These are phyloP conservation scores for Galemys pyrenaicus DNA, from an alignment of 2,113 vertebrate genomes.

Conservation along the genomic window DNA sequence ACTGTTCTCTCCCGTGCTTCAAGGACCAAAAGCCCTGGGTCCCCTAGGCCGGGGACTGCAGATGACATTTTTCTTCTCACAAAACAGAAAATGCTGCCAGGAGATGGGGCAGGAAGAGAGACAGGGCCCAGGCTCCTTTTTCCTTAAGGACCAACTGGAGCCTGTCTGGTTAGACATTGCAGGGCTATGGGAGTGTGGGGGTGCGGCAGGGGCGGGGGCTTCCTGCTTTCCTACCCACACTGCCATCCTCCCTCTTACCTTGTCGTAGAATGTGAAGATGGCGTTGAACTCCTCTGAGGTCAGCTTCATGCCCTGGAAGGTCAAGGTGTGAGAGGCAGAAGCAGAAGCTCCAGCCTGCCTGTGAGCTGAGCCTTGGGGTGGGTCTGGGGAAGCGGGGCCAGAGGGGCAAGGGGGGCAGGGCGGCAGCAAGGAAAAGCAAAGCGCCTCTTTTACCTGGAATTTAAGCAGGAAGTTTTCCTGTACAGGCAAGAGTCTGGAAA, in stretches of 20 bases:
- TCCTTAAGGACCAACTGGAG: rapidly evolving
- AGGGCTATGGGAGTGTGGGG: neutral
- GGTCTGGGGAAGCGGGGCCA: neutral
- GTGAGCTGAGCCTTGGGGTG: neutral
- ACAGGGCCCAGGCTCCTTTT: rapidly evolving
- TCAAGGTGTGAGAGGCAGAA: conserved; percentile 9
- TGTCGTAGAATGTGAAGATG: conserved; percentile 95
- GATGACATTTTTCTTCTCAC: neutral
- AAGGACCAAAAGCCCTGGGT: neutral
- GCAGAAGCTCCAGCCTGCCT: neutral
- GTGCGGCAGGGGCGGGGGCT: rapidly evolving
- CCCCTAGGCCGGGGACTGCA: no score
- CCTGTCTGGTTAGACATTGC: rapidly evolving
- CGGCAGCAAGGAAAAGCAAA: conserved; percentile 10
- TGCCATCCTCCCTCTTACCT: conserved; percentile 86
- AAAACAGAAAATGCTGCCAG: neutral
- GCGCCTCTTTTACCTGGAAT: conserved; percentile 90
- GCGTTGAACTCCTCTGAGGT: conserved; percentile 94
- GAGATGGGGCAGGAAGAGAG: neutral
- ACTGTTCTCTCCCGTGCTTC: neutral
- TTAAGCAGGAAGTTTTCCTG: conserved; percentile 99
- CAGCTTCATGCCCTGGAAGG: conserved; percentile 92
- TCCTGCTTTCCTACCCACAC: neutral
- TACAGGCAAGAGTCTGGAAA: conserved; percentile 93
- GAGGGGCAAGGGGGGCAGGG: neutral